Percentiles rank a stretch among this genome's conserved stretches.
Conservation (phyloP, 2,113 vertebrate species). For the Limanda limanda region DNA sequence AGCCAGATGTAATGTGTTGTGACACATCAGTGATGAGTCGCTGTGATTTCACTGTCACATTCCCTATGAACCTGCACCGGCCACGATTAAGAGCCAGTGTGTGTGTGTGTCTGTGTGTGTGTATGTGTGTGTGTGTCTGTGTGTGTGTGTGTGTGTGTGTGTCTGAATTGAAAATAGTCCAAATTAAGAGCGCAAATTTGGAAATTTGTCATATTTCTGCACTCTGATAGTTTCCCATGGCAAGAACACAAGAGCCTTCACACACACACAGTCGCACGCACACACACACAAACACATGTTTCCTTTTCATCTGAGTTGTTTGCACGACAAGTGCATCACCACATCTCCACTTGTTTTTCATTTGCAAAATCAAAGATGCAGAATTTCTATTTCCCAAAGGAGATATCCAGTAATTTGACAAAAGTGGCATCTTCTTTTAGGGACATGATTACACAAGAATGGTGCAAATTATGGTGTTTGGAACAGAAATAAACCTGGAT, state of each 20-base stretch:
- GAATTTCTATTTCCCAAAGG: constrained; percentile 11
- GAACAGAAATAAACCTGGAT: constrained; percentile 39
- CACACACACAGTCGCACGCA: not conserved
- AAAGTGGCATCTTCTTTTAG: constrained; percentile 60
- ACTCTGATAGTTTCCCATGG: constrained; percentile 9
- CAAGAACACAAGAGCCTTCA: not conserved
- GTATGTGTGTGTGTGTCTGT: constrained; percentile 17
- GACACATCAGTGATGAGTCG: constrained; percentile 71
- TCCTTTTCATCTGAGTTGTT: constrained; percentile 5
- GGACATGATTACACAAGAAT: constrained; percentile 43
- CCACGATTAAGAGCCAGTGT: constrained; percentile 49
- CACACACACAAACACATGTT: not conserved
- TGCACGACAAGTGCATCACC: constrained; percentile 20
- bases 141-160: constrained; percentile 13
- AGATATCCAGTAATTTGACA: constrained; percentile 63
- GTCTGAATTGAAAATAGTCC: constrained; percentile 41
- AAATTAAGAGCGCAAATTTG: constrained; percentile 9
- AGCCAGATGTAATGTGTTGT: constrained; percentile 70
- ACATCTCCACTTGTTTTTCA: constrained; percentile 45
- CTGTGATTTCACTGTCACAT: constrained; percentile 69
- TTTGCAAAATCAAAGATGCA: constrained; percentile 56
- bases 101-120: constrained; percentile 7
- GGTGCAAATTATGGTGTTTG: constrained; percentile 54
- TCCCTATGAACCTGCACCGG: constrained; percentile 58
- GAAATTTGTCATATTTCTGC: constrained; percentile 24